phyloP scores from a whole-genome alignment of 1,140 invertebrate genomes.

The Coenobita brevimanus region DNA sequence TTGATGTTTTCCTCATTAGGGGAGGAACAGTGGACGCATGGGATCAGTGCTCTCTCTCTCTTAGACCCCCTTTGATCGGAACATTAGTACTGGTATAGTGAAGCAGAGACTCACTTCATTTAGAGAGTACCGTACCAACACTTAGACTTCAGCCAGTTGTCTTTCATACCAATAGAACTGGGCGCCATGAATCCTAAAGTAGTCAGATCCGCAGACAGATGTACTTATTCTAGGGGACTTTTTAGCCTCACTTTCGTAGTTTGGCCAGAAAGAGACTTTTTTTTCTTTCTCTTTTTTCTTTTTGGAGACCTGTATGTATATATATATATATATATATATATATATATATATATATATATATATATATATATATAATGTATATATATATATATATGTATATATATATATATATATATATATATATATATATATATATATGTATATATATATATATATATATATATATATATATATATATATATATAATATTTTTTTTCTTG shows the following conservation, averaged over 20 bases:
- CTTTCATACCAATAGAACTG: constrained; percentile 20
- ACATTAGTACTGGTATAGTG: constrained; percentile 40
- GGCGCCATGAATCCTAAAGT: constrained; percentile 60
- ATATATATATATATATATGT: too few relatives aligned
- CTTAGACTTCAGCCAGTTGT: not conserved
- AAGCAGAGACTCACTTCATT: too few relatives aligned
- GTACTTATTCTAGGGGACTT: constrained; percentile 41
- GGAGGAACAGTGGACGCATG: constrained; percentile 61
- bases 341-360: too few relatives aligned
- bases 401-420: too few relatives aligned
- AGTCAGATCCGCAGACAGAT: constrained; percentile 43
- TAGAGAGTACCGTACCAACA: not conserved
- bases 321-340: too few relatives aligned
- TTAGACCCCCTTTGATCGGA: constrained; percentile 47
- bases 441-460: too few relatives aligned
- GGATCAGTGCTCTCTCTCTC: constrained; percentile 43
- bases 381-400: too few relatives aligned
- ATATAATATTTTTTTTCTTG: constrained; percentile 51
- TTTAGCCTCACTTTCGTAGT: constrained; percentile 47
- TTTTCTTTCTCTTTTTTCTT: too few relatives aligned
- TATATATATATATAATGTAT: too few relatives aligned
- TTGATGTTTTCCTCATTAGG: constrained; percentile 48
- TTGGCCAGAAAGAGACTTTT: constrained; percentile 42
- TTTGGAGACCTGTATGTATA: not conserved
- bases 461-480: too few relatives aligned